Conservation (phyloP, 2,113 vertebrate genomes). For the Struthio camelus region DNA sequence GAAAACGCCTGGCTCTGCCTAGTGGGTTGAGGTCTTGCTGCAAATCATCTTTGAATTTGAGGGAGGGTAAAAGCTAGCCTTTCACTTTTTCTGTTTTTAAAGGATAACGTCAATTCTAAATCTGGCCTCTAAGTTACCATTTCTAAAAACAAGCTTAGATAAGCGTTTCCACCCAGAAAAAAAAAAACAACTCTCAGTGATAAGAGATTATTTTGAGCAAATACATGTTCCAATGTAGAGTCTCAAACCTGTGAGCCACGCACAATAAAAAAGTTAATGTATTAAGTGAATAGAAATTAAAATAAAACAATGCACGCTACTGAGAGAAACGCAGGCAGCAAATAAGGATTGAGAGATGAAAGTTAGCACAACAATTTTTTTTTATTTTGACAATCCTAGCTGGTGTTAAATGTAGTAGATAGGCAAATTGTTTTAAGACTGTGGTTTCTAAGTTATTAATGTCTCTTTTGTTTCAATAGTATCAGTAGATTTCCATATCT, state of each 20-base stretch:
- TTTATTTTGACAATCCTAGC: not conserved
- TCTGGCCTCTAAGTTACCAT: not conserved
- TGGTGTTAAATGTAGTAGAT: constrained; percentile 2
- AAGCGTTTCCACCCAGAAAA: not conserved
- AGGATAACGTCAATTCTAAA: not conserved
- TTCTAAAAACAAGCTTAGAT: not conserved
- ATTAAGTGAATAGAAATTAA: not conserved
- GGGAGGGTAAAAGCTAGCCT: not conserved
- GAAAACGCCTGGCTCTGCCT: not conserved
- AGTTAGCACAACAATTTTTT: not conserved
- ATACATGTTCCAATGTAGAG: not conserved
- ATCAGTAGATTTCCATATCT: not conserved
- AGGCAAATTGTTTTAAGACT: not conserved
- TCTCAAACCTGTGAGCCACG: not conserved
- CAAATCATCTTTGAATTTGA: not conserved
- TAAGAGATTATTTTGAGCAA: constrained; percentile 11
- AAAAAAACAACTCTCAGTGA: not conserved
- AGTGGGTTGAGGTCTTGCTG: not conserved
- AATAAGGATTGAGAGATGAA: not conserved
- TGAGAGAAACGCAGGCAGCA: not conserved
- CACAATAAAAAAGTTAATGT: not conserved
- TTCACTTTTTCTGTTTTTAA: not conserved
- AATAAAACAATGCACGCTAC: not conserved
- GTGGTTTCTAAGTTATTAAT: not conserved
- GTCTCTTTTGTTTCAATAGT: not conserved